These are phyloP conservation scores for Nothobranchius furzeri DNA, from an alignment of 2,113 vertebrate species.

Conservation along the genomic window DNA sequence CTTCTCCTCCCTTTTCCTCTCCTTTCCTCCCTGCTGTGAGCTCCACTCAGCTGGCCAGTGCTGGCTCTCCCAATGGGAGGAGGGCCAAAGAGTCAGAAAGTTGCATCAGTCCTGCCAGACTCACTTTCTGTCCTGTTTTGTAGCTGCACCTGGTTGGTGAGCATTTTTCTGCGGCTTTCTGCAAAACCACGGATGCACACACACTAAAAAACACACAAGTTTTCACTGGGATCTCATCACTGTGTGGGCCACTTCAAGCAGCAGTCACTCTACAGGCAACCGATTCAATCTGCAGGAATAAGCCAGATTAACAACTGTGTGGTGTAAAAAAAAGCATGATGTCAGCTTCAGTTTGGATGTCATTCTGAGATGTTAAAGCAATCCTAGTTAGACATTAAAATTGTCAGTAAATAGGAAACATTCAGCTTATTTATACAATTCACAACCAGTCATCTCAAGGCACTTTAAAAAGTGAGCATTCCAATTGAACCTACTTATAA, in stretches of 20 bases:
- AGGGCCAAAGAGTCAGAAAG: constrained; percentile 21
- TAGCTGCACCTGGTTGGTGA: constrained; percentile 46
- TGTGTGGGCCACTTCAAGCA: background rate
- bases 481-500: too few relatives aligned
- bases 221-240: constrained; percentile 27
- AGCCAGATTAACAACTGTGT: constrained; percentile 1
- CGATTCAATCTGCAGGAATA: constrained; percentile 6
- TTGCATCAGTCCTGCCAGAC: constrained; percentile 64
- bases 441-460: too few relatives aligned
- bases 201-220: constrained; percentile 26
- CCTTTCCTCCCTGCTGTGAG: constrained; percentile 51
- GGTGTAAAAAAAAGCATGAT: background rate
- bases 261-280: background rate
- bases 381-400: too few relatives aligned
- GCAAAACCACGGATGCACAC: constrained; percentile 42
- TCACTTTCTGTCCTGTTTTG: background rate
- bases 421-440: too few relatives aligned
- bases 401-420: too few relatives aligned
- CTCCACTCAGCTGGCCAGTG: constrained; percentile 62
- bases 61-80: constrained; percentile 37
- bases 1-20: background rate
- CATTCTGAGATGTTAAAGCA: too few relatives aligned
- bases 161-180: constrained; percentile 13
- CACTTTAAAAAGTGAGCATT: too few relatives aligned
- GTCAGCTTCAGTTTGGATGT: background rate